Conservation (phyloP, 2,888 invertebrate species). For the Helobdella robusta region DNA sequence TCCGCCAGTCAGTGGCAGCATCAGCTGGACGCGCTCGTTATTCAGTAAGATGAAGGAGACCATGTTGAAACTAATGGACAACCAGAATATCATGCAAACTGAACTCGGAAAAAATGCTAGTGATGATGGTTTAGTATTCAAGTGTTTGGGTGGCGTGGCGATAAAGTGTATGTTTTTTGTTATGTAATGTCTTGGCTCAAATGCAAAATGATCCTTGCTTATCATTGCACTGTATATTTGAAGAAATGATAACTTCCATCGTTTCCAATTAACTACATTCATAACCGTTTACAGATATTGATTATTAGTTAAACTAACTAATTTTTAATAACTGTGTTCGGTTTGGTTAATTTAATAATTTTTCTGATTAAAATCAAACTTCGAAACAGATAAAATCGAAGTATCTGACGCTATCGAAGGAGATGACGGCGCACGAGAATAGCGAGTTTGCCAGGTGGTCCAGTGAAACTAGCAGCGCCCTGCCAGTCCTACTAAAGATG, state of each 20-base stretch:
- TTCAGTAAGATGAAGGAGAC: constrained; percentile 70
- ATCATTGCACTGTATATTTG: background rate
- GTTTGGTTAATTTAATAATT: too few species aligned
- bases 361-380: background rate
- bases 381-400: constrained; percentile 59
- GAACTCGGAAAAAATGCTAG: constrained; percentile 59
- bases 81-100: constrained; percentile 64
- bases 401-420: constrained; percentile 66
- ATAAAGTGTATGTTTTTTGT: background rate
- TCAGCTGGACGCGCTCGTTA: constrained; percentile 73
- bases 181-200: background rate
- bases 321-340: too few species aligned
- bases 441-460: constrained; percentile 64
- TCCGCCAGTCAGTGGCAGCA: constrained; percentile 70
- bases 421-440: constrained; percentile 68
- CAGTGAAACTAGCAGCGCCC: constrained; percentile 57
- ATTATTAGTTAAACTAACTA: too few species aligned
- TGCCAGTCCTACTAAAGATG: constrained; percentile 53
- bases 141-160: background rate
- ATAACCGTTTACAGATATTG: too few species aligned
- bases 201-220: background rate
- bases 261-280: too few species aligned
- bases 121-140: too few species aligned
- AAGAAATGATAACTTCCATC: background rate
- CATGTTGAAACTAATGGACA: constrained; percentile 67